These are phyloP conservation scores for Scolopax rusticola DNA, from an alignment of 2,797 vertebrate species.

Conservation along the genomic window DNA sequence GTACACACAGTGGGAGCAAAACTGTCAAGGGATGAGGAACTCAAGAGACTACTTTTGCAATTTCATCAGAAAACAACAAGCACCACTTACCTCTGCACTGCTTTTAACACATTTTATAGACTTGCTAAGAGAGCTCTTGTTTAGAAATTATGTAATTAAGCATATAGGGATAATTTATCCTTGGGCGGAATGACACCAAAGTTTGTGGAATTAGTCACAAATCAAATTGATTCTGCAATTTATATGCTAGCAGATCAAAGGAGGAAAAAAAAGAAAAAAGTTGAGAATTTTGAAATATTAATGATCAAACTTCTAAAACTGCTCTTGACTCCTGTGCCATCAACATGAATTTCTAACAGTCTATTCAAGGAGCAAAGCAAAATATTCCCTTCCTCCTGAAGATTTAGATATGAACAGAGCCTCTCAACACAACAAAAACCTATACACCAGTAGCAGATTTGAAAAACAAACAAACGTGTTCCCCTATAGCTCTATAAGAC, in stretches of 20 bases:
- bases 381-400: background rate
- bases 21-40: background rate
- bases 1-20: slow-evolving; percentile 19
- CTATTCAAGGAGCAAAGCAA: background rate
- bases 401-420: background rate
- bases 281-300: background rate
- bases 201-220: background rate
- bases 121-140: background rate
- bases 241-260: background rate
- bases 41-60: slow-evolving; percentile 11
- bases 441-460: background rate
- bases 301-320: background rate
- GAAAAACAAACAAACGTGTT: background rate
- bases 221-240: background rate
- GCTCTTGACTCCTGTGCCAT: background rate
- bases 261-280: background rate
- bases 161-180: background rate
- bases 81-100: background rate
- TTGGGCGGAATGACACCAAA: background rate
- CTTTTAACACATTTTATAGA: background rate
- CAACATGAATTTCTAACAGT: background rate
- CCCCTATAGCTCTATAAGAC: background rate
- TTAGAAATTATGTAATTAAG: background rate
- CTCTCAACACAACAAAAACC: background rate
- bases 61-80: slow-evolving; percentile 7